These are phyloP conservation scores for Austrolebias charrua DNA, from an alignment of 2,797 vertebrate genomes.

Conservation along the genomic window DNA sequence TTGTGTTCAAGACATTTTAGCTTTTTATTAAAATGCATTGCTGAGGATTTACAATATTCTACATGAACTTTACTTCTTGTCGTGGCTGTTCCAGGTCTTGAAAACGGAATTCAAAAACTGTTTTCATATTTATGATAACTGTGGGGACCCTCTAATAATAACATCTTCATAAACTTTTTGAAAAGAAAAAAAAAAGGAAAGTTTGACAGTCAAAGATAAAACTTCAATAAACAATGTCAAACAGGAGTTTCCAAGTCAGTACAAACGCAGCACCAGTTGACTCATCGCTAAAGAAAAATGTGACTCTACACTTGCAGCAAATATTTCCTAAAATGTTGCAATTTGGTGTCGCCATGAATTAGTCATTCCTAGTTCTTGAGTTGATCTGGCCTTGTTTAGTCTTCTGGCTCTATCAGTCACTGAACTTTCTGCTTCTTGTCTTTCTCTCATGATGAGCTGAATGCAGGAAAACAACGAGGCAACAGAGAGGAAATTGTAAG, in stretches of 20 bases:
- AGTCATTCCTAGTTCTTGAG: background rate
- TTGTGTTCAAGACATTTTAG: too few species aligned
- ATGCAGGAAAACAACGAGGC: background rate
- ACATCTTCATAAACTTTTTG: too few species aligned
- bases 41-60: too few species aligned
- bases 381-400: constrained; percentile 13
- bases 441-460: background rate
- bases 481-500: too few species aligned
- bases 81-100: too few species aligned
- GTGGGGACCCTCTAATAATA: too few species aligned
- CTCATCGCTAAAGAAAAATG: background rate
- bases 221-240: background rate
- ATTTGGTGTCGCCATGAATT: background rate
- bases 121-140: too few species aligned
- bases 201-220: background rate
- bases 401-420: background rate
- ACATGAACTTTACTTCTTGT: too few species aligned
- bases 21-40: too few species aligned
- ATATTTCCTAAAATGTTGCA: background rate
- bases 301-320: background rate
- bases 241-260: background rate
- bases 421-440: constrained; percentile 6
- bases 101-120: too few species aligned
- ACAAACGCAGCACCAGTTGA: background rate
- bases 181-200: background rate